Conservation (phyloP, 1,140 invertebrate species). For the Notospermus geniculatus region DNA sequence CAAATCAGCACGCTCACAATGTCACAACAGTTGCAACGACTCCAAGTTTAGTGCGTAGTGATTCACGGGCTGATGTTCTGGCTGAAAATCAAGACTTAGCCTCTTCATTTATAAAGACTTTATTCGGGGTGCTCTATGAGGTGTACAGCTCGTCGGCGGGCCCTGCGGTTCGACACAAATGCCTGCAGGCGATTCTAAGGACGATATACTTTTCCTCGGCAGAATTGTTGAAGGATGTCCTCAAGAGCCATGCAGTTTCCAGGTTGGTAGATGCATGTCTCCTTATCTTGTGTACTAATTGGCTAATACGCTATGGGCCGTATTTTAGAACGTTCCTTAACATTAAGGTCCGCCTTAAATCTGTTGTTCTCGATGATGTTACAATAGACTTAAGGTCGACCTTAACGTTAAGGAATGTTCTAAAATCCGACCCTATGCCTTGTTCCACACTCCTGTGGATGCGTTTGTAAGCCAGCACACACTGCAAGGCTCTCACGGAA, state of each 20-base stretch:
- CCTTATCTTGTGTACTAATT: too few relatives aligned
- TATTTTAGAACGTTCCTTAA: too few relatives aligned
- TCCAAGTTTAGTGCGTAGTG: slow-evolving; percentile 45
- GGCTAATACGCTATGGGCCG: too few relatives aligned
- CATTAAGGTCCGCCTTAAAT: too few relatives aligned
- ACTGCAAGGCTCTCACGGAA: too few relatives aligned
- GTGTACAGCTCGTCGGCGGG: slow-evolving; percentile 96
- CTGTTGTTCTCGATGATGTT: too few relatives aligned
- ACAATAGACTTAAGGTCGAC: too few relatives aligned
- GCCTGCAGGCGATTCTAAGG: slow-evolving; percentile 87
- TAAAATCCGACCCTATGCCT: too few relatives aligned
- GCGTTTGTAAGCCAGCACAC: too few relatives aligned
- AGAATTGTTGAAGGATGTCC: slow-evolving; percentile 74
- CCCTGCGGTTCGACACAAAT: slow-evolving; percentile 94
- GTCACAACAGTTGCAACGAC: not conserved
- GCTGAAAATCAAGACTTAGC: slow-evolving; percentile 70
- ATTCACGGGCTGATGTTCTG: slow-evolving; percentile 68
- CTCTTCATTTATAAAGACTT: slow-evolving; percentile 77
- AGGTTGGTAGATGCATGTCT: too few relatives aligned
- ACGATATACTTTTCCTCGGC: slow-evolving; percentile 93
- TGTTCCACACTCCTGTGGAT: too few relatives aligned
- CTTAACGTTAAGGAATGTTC: too few relatives aligned
- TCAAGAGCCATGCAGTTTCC: slow-evolving; percentile 91
- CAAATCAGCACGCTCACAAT: slow-evolving; percentile 32
- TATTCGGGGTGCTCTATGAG: slow-evolving; percentile 88